These are phyloP conservation scores for Aphelenchoides bicaudatus DNA, from an alignment of 2,888 invertebrate genomes.

Conservation along the genomic window DNA sequence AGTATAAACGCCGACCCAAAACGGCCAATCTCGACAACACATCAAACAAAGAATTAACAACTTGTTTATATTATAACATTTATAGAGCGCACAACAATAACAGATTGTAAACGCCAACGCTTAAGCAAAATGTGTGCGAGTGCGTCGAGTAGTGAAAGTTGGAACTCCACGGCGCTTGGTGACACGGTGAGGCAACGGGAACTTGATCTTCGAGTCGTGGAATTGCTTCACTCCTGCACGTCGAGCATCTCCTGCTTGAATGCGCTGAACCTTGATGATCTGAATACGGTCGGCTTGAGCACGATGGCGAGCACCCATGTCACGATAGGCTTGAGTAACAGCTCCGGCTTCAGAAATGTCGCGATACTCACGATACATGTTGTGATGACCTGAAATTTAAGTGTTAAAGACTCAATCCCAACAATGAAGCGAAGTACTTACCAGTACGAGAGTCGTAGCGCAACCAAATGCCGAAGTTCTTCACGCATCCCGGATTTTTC, in stretches of 20 bases:
- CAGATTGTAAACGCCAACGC: slow-evolving; percentile 17
- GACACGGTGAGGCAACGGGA: slow-evolving; percentile 79
- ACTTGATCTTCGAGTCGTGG: slow-evolving; percentile 88
- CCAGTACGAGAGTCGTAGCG: slow-evolving; percentile 97
- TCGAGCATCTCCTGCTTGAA: slow-evolving; percentile 81
- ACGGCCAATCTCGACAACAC: background rate
- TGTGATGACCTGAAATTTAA: slow-evolving; percentile 98
- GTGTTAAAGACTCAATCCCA: too few species aligned
- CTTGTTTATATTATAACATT: slow-evolving; percentile 20
- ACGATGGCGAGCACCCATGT: slow-evolving; percentile 96
- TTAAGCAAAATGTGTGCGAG: slow-evolving; percentile 64
- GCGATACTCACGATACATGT: slow-evolving; percentile 99
- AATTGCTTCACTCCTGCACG: slow-evolving; percentile 94
- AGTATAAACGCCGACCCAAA: slow-evolving; percentile 18
- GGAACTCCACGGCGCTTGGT: slow-evolving; percentile 64
- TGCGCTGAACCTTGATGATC: slow-evolving; percentile 82
- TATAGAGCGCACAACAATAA: slow-evolving; percentile 22
- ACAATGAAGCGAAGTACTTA: slow-evolving; percentile 72
- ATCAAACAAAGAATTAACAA: slow-evolving; percentile 7
- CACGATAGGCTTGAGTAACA: slow-evolving; percentile 76
- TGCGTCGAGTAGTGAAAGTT: slow-evolving; percentile 65
- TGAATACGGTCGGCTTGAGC: slow-evolving; percentile 94
- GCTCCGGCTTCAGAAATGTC: slow-evolving; percentile 91
- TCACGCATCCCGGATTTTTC: slow-evolving; percentile 85
- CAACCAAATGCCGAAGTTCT: slow-evolving; percentile 99